phyloP scores from a whole-genome alignment of 2,113 vertebrate species.

The Uria aalge region DNA sequence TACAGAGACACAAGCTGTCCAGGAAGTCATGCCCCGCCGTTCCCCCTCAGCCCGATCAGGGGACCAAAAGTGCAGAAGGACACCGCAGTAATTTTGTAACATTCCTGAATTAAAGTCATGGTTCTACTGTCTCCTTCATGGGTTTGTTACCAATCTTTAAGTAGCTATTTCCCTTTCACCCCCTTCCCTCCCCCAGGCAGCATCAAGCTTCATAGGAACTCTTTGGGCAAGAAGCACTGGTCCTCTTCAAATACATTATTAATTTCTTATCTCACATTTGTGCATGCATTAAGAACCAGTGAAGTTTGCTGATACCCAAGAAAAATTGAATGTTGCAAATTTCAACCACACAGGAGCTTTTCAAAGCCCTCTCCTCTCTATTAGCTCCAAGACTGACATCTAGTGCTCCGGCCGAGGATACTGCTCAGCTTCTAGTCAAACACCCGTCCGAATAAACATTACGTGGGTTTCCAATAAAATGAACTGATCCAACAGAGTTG shows the following conservation, averaged over 20 bases:
- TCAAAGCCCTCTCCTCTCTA: background rate
- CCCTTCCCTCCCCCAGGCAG: background rate
- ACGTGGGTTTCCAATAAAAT: slow-evolving; percentile 39
- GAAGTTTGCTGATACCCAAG: background rate
- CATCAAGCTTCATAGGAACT: background rate
- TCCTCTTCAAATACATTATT: background rate
- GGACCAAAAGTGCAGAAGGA: fast-evolving
- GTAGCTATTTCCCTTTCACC: background rate
- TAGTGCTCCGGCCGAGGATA: background rate
- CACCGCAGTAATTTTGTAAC: background rate
- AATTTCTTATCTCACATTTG: background rate
- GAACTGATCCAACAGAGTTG: slow-evolving; percentile 11
- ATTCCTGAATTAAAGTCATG: background rate
- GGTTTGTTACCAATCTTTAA: background rate
- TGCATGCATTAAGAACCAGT: background rate
- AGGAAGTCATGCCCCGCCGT: background rate
- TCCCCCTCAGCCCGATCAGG: background rate
- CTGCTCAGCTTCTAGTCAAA: background rate
- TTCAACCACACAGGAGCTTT: background rate
- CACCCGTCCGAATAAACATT: background rate
- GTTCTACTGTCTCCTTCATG: background rate
- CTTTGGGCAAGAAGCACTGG: background rate
- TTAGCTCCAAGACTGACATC: slow-evolving; percentile 64
- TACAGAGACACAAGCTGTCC: background rate
- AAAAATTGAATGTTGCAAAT: background rate